Evolutionary conservation across 1,140 invertebrate genomes (phyloP).

Genomic region (Calliphora vicina): DNA sequence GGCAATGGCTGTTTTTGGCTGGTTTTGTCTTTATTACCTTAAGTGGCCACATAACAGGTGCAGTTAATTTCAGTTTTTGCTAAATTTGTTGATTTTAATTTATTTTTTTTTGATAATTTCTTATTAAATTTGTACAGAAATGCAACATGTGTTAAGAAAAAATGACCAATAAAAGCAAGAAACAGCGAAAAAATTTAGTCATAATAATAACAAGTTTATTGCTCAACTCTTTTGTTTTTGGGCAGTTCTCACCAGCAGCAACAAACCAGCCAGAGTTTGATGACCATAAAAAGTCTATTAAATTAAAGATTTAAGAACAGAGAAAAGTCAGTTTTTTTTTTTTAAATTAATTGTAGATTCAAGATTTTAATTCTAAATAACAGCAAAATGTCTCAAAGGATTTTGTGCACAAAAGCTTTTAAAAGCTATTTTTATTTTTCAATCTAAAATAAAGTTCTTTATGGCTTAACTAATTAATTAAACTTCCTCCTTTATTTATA

Average conservation of each 20-base stretch:
- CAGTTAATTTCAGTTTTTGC: not conserved
- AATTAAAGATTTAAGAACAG: too few relatives aligned
- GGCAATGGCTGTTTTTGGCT: too few relatives aligned
- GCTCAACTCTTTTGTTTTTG: slow-evolving; percentile 8
- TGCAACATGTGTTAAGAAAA: not conserved
- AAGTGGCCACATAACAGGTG: slow-evolving; percentile 7
- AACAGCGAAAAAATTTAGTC: not conserved
- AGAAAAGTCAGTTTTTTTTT: too few relatives aligned
- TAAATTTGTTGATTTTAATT: not conserved
- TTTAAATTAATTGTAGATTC: too few relatives aligned
- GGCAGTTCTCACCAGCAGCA: not conserved
- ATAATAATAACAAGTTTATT: not conserved
- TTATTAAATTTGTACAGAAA: not conserved
- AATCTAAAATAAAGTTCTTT: too few relatives aligned
- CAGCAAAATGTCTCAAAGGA: too few relatives aligned
- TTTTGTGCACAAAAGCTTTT: too few relatives aligned
- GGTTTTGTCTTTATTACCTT: not conserved
- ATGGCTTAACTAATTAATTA: not conserved
- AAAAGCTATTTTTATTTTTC: too few relatives aligned
- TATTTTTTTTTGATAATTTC: not conserved
- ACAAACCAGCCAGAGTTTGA: too few relatives aligned
- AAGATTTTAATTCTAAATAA: too few relatives aligned
- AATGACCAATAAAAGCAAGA: too few relatives aligned
- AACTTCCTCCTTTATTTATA: not conserved
- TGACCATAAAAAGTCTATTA: too few relatives aligned